These are phyloP conservation scores for Sebastolobus altivelis DNA, from an alignment of 2,797 vertebrate genomes.

Conservation along the genomic window DNA sequence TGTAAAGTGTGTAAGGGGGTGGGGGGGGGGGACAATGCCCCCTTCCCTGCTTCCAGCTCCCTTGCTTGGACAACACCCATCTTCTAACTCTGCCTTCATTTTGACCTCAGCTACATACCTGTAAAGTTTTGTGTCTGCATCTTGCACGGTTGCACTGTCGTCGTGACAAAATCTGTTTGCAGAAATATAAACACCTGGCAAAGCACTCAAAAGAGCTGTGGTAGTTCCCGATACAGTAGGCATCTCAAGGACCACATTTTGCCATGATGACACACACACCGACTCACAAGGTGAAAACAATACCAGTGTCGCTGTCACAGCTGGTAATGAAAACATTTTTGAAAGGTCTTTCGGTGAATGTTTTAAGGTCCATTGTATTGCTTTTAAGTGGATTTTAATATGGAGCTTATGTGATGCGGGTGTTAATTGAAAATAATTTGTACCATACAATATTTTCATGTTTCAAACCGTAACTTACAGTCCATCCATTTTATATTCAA, in stretches of 20 bases:
- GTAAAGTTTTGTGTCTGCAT: not conserved
- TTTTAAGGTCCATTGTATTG: not conserved
- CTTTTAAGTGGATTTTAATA: not conserved
- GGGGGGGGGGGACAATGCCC: too few species aligned
- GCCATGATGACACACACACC: not conserved
- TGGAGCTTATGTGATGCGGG: not conserved
- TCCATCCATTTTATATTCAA: not conserved
- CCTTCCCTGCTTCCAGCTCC: too few species aligned
- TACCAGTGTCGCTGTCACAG: too few species aligned
- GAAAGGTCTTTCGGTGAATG: not conserved
- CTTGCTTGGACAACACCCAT: not conserved
- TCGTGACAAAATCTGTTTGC: not conserved
- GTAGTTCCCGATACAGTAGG: not conserved
- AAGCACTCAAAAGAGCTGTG: not conserved
- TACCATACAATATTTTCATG: not conserved
- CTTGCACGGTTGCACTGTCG: not conserved
- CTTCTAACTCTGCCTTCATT: not conserved
- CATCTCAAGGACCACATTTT: not conserved
- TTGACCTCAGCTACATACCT: not conserved
- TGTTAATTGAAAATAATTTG: not conserved
- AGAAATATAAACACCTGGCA: not conserved
- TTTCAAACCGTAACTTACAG: not conserved
- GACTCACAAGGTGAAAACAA: too few species aligned
- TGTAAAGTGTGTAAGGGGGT: too few species aligned
- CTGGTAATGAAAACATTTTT: slow-evolving; percentile 1